Evolutionary conservation across 1,140 invertebrate species (phyloP).

Genomic region (Orius insidiosus): DNA sequence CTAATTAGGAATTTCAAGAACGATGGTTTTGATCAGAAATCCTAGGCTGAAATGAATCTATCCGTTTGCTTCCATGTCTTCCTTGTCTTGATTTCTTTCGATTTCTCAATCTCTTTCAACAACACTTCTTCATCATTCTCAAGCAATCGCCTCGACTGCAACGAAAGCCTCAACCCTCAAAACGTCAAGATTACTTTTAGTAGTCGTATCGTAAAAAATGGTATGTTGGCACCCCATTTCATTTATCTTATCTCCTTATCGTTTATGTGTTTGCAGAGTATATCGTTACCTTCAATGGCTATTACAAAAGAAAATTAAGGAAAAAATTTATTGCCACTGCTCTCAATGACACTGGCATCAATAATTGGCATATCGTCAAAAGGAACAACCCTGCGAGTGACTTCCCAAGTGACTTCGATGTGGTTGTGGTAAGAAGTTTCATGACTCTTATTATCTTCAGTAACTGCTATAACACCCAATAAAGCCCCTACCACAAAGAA

Average conservation of each 20-base stretch:
- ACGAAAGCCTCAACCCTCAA: not conserved
- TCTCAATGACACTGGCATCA: conserved; percentile 46
- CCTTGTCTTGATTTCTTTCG: too few relatives aligned
- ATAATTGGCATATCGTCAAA: conserved; percentile 60
- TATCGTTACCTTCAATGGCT: conserved; percentile 71
- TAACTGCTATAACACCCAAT: too few relatives aligned
- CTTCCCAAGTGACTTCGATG: conserved; percentile 89
- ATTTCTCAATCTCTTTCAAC: too few relatives aligned
- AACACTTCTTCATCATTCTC: too few relatives aligned
- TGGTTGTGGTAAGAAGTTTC: conserved; percentile 38
- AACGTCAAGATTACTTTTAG: conserved; percentile 16
- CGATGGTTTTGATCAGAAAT: too few relatives aligned
- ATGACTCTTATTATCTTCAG: too few relatives aligned
- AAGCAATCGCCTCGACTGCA: too few relatives aligned
- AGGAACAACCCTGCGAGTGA: conserved; percentile 60
- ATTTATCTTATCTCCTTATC: not conserved
- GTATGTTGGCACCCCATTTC: conserved; percentile 8
- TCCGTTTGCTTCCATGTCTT: too few relatives aligned
- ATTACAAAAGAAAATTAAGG: conserved; percentile 53
- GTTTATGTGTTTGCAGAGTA: conserved; percentile 37
- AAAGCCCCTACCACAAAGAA: too few relatives aligned
- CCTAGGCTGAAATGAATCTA: too few relatives aligned
- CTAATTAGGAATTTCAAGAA: too few relatives aligned
- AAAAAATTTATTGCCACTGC: conserved; percentile 59
- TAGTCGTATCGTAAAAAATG: conserved; percentile 17